Evolutionary conservation across 2,888 invertebrate species (phyloP).

Genomic region (Brachyopa scutellaris): DNA sequence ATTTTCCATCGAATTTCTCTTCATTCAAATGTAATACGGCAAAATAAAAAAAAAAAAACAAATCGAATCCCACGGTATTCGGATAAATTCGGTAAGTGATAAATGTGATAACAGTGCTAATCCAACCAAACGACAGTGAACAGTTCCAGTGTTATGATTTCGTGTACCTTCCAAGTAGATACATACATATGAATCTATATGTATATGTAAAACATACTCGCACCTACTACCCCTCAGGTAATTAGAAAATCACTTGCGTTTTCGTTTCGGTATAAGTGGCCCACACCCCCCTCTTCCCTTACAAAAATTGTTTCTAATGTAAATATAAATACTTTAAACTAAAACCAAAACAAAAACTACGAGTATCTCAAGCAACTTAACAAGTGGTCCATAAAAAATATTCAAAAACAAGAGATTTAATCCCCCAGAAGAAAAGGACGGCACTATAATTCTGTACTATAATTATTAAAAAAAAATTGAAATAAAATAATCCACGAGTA

Average conservation of each 20-base stretch:
- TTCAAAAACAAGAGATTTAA: constrained; percentile 44
- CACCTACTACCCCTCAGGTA: neutral
- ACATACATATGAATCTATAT: neutral
- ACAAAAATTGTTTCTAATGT: constrained; percentile 13
- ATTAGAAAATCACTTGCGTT: constrained; percentile 42
- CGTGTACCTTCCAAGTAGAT: constrained; percentile 16
- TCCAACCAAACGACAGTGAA: constrained; percentile 45
- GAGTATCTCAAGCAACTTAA: constrained; percentile 35
- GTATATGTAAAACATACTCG: too few species aligned
- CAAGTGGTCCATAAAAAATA: constrained; percentile 60
- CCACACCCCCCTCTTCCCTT: neutral
- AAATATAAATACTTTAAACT: neutral
- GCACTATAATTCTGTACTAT: constrained; percentile 33
- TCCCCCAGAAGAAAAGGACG: constrained; percentile 49
- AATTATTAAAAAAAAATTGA: too few species aligned
- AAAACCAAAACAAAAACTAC: constrained; percentile 7
- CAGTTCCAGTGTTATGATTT: constrained; percentile 24
- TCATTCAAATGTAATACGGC: constrained; percentile 10
- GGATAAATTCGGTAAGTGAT: constrained; percentile 29
- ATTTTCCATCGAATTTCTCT: constrained; percentile 35
- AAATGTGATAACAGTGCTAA: constrained; percentile 52
- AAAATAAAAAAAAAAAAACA: neutral
- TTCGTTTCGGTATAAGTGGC: constrained; percentile 32
- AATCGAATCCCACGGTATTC: neutral
- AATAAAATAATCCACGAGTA: constrained; percentile 15